Conservation (phyloP, 2,888 invertebrate genomes). For the Glyphotaelius pellucidus region DNA sequence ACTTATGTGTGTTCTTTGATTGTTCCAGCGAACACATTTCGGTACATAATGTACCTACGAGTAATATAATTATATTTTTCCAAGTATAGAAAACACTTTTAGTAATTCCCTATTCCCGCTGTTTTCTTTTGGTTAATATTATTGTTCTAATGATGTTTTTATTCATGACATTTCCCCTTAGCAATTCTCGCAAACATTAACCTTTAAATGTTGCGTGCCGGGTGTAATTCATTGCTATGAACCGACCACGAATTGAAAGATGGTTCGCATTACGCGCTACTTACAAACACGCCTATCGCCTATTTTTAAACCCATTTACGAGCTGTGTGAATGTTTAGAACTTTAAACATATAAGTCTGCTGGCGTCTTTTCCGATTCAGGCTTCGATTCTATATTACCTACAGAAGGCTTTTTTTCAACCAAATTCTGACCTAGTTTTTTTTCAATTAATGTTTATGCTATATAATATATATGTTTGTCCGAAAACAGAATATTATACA, state of each 20-base stretch:
- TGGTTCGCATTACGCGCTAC: background rate
- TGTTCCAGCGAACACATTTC: too few relatives aligned
- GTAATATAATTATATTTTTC: too few relatives aligned
- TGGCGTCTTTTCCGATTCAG: too few relatives aligned
- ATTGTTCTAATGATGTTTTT: background rate
- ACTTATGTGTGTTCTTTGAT: too few relatives aligned
- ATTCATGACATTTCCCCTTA: background rate
- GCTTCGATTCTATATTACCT: background rate
- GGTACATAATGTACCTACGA: too few relatives aligned
- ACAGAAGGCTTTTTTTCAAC: background rate
- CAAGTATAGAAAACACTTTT: background rate
- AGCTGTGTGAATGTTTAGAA: background rate
- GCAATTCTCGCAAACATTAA: background rate
- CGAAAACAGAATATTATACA: too few relatives aligned
- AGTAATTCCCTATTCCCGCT: background rate
- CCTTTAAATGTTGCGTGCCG: background rate
- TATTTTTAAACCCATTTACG: background rate
- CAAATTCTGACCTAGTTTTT: background rate
- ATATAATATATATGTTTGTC: too few relatives aligned
- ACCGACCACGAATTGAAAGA: background rate
- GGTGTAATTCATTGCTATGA: constrained; percentile 2
- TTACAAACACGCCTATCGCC: background rate
- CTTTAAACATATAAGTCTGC: background rate
- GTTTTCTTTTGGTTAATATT: background rate
- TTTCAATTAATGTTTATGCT: too few relatives aligned